Evolutionary conservation across 2,888 invertebrate genomes (phyloP), one percentile per base, ranked within the genome.

Genomic region (Trachelus tabidus): DNA sequence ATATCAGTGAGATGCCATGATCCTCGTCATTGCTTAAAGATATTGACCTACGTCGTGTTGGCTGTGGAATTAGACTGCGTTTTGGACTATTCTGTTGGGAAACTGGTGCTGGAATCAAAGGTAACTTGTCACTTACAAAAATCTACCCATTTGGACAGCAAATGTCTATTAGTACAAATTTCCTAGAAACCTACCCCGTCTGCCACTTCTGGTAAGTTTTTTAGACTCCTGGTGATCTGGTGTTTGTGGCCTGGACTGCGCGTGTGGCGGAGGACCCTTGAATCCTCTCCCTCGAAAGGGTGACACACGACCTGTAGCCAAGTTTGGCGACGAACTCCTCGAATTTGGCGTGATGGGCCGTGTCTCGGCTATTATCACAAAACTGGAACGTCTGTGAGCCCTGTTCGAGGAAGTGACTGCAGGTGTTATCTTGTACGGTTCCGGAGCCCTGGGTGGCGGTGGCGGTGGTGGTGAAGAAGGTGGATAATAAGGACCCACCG

Each of bases 331-430:
- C 37, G 91, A 89, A n/a, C 93, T 92, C 11, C 93, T 92, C 23
- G 94, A 93, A 79, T 82, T 84, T 56, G 90, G 87, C 30, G 92
- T 91, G 73, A 91, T 90, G 6, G 94, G 93, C 4, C 93, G 91
- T 75, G 92, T 89, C 82, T 95, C 94, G 23, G 94, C 93, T 79
- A 96, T 92, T 83, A 96, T 95, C 81, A 95, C 95, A 89, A 96
- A 96, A 4, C 95, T 94, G 11, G 94, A 93, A 88, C 95, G 94
- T 78, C 94, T 93, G 86, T 95, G 95, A 79, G 94, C 92, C 80
- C 95, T 93, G 34, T 92, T 90, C 73, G 92, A 92, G 83, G 87
- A 83, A 34, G 83, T 79, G 71, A 79, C 40, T 75, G 87, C 76
- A 31, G 88, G 85, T 12, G 86, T 85, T 80, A 91, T 81, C 80